These are phyloP conservation scores for Pseudococcus jackbeardsleyi DNA, from an alignment of 2,888 invertebrate genomes.

Conservation along the genomic window DNA sequence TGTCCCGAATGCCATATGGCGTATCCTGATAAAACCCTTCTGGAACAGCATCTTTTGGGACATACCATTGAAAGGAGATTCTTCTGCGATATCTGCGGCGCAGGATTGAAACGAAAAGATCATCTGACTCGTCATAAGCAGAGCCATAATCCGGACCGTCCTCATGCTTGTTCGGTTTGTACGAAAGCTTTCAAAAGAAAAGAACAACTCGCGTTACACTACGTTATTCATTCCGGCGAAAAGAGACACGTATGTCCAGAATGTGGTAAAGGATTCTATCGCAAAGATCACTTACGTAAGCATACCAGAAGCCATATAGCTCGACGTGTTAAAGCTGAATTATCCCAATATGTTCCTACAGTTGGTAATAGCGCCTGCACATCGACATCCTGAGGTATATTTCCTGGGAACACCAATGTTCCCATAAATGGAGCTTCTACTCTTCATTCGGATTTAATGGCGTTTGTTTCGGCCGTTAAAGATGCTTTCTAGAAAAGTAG, in stretches of 20 bases:
- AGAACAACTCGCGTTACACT: constrained; percentile 89
- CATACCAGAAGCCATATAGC: constrained; percentile 84
- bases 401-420: constrained; percentile 71
- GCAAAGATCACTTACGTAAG: constrained; percentile 83
- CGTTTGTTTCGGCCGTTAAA: constrained; percentile 68
- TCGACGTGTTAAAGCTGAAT: constrained; percentile 81
- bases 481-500: constrained; percentile 67
- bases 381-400: constrained; percentile 72
- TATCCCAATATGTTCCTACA: constrained; percentile 67
- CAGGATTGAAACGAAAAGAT: constrained; percentile 88
- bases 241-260: constrained; percentile 89
- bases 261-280: constrained; percentile 81
- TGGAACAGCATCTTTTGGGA: constrained; percentile 88
- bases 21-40: constrained; percentile 84
- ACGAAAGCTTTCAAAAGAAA: constrained; percentile 88
- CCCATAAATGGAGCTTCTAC: constrained; percentile 68
- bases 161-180: constrained; percentile 89
- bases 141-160: constrained; percentile 89
- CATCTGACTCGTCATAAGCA: constrained; percentile 89
- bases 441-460: constrained; percentile 68
- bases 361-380: background rate
- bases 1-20: constrained; percentile 93
- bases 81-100: constrained; percentile 90
- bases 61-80: constrained; percentile 88
- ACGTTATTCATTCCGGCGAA: constrained; percentile 91